These are phyloP conservation scores for Eurypyga helias DNA, from an alignment of 2,113 vertebrate species.

Conservation along the genomic window DNA sequence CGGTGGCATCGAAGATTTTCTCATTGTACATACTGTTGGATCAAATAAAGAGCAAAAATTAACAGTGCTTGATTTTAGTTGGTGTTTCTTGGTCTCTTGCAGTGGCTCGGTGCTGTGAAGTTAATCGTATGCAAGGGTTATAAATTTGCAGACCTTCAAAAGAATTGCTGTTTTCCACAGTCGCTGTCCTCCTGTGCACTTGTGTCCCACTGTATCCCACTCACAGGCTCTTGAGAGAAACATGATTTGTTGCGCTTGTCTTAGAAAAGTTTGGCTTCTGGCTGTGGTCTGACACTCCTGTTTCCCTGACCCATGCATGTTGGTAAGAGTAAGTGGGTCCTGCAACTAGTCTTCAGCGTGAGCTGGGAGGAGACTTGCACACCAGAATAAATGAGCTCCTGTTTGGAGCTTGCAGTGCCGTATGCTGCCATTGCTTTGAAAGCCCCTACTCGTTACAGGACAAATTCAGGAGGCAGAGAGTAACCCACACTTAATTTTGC, in stretches of 20 bases:
- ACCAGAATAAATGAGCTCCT: neutral
- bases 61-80: neutral
- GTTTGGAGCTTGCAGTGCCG: neutral
- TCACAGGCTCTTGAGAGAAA: neutral
- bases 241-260: neutral
- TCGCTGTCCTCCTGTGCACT: accelerated
- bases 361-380: neutral
- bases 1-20: neutral
- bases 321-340: neutral
- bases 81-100: neutral
- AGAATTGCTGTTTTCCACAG: neutral
- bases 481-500: neutral
- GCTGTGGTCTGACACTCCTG: neutral
- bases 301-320: accelerated
- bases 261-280: neutral
- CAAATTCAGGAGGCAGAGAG: neutral
- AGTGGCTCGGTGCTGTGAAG: neutral
- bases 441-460: neutral
- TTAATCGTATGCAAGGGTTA: neutral
- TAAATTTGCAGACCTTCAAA: neutral
- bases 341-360: neutral
- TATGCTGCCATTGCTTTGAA: neutral
- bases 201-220: neutral
- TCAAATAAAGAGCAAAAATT: neutral
- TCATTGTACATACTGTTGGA: neutral